Percentiles rank a stretch among this genome's conserved stretches.
Evolutionary conservation across 2,113 vertebrate species (phyloP).

Genomic region (Microcebus lehilahytsara): DNA sequence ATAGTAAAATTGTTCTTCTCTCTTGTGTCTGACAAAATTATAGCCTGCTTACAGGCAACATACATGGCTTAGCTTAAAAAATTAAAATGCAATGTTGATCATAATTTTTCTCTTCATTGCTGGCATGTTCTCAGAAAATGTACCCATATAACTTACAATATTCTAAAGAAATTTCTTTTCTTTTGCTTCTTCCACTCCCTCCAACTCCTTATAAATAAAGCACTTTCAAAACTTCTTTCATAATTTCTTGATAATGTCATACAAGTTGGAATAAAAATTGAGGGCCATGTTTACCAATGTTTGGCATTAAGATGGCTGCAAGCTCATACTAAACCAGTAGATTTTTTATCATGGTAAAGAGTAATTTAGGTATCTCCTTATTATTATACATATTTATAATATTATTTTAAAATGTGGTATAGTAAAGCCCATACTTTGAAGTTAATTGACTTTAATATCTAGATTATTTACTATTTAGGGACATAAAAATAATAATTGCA

Average conservation of each 20-base stretch:
- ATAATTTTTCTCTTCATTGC: background rate
- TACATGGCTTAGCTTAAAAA: background rate
- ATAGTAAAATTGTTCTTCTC: background rate
- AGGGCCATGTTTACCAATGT: background rate
- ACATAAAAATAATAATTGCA: background rate
- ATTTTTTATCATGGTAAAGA: background rate
- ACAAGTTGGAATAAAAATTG: background rate
- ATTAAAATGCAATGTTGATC: slow-evolving; percentile 5
- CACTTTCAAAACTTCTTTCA: background rate
- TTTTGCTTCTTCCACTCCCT: background rate
- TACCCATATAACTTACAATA: background rate
- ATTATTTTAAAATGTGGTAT: background rate
- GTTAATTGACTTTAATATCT: background rate
- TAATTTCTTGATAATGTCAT: background rate
- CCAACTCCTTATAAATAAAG: rapidly evolving
- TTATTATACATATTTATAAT: background rate
- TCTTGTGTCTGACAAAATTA: slow-evolving; percentile 20
- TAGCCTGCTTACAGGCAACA: slow-evolving; percentile 21
- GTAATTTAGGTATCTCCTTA: background rate
- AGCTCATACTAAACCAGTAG: background rate
- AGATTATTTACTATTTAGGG: background rate
- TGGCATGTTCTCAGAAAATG: background rate
- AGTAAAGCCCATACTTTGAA: background rate
- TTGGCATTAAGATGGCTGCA: background rate
- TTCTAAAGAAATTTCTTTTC: background rate